Evolutionary conservation across 2,113 vertebrate species (phyloP), one percentile per base, ranked within the genome.

Genomic region (Cyprinodon tularosa): DNA sequence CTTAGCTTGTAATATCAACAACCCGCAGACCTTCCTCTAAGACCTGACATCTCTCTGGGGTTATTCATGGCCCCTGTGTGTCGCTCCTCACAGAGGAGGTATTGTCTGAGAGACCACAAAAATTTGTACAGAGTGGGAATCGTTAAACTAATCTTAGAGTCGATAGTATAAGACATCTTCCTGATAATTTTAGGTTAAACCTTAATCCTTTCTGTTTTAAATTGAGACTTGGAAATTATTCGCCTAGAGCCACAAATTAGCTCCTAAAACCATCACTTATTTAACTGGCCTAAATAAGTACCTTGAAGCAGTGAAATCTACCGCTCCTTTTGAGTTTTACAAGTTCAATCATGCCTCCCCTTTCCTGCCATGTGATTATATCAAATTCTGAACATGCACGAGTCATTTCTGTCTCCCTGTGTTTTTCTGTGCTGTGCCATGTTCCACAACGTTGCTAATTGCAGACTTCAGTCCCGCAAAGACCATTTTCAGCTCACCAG

Each of bases 361-460:
- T 38, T 64, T 86, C 15, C 53, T 84, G 83, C 88, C 71, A 61
- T 88, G 89, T 90, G 77, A 85, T 90, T 89, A 88, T 78, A 72
- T 77, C 68, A 78, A 68, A 47, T 72, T 77, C 72, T 50, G 73
- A 84, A 79, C 12, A 71, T 77, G 83, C 66, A 76, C 2, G 44
- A 70, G 74, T 78, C 80, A 78, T 89, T 92, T 92, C 88, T 83
- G 71, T 90, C 77, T 85, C 74, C 47, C 79, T 86, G 80, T 89
- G 15, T 84, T 90, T 89, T 90, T 83, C 78, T 85, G 48, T 80
- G 71, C 82, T 75, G 62, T 86, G 83, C 78, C 74, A 75, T 84
- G 82, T 86, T 90, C 87, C 84, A 7, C 89, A 77, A 78, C 72
- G 88, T 74, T 71, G 79, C 74, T 92, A 90, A 93, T 90, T 92